Evolutionary conservation across 2,888 invertebrate genomes (phyloP).

Genomic region (Caradrina kadenii): DNA sequence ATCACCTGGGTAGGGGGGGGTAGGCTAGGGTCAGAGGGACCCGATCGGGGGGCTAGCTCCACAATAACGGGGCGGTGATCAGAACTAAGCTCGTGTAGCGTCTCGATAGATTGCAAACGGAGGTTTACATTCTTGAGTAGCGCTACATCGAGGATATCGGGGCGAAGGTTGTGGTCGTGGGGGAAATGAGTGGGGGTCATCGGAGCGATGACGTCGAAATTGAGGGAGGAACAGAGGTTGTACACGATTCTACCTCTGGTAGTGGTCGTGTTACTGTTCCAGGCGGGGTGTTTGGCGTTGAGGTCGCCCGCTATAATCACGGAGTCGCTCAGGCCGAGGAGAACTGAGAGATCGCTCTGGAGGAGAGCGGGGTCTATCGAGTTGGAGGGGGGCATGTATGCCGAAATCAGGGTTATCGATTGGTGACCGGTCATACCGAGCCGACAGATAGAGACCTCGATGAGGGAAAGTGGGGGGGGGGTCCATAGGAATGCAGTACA

Average conservation of each 20-base stretch:
- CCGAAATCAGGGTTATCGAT: neutral
- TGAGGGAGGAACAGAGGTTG: neutral
- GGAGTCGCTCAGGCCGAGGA: slow-evolving; percentile 1
- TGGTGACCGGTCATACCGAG: neutral
- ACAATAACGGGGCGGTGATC: no score
- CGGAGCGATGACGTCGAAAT: neutral
- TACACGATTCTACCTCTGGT: no score
- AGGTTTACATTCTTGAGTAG: no score
- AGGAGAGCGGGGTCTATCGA: neutral
- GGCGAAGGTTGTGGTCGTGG: no score
- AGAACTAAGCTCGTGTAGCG: no score
- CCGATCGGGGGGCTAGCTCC: no score
- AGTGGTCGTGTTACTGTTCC: neutral
- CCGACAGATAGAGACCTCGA: neutral
- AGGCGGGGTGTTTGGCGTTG: neutral
- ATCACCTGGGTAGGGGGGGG: no score
- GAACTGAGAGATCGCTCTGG: neutral
- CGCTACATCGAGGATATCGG: no score
- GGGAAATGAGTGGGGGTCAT: neutral
- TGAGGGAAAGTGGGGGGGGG: neutral
- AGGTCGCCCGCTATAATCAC: neutral
- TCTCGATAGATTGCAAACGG: no score
- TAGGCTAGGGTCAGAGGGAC: no score
- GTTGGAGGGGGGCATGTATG: neutral
- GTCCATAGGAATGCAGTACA: neutral